A percentile compares a stretch with the other conserved stretches of the same genome.
phyloP scores from a whole-genome alignment of 92 coral and sea anemone species.

The Zoanthus solanderi region DNA sequence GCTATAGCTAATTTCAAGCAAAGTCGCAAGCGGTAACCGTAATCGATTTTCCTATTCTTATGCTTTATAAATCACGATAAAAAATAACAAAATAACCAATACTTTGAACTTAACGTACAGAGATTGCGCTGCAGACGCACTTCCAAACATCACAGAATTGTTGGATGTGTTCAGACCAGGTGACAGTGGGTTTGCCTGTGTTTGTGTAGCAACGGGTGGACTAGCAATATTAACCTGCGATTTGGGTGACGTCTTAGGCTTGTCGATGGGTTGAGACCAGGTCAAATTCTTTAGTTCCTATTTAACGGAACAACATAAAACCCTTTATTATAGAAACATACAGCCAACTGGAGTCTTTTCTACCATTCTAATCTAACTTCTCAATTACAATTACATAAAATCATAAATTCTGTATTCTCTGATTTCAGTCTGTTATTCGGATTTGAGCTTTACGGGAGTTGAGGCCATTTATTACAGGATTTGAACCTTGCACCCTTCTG shows the following conservation, averaged over 20 bases:
- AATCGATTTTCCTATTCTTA: neutral
- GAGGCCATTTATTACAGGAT: no score
- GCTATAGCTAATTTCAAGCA: no score
- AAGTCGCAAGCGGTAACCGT: no score
- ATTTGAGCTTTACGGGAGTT: no score
- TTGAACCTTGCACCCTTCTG: no score
- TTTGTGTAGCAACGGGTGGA: conserved; percentile 24
- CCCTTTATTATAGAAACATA: no score
- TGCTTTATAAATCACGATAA: neutral
- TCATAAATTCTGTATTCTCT: no score
- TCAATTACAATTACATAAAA: no score
- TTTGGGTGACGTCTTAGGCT: conserved; percentile 40
- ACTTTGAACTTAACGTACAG: neutral
- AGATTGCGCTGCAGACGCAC: neutral
- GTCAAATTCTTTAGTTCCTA: conserved; percentile 48
- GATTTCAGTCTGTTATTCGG: no score
- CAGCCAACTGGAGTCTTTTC: no score
- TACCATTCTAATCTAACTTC: no score
- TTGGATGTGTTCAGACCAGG: conserved; percentile 15
- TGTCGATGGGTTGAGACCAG: conserved; percentile 47
- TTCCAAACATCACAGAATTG: conserved; percentile 23
- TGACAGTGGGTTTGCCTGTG: conserved; percentile 33
- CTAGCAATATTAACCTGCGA: neutral
- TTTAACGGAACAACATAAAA: neutral
- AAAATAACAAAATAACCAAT: no score